Evolutionary conservation across 1,140 invertebrate species (phyloP).

Genomic region (Trichonephila inaurata): DNA sequence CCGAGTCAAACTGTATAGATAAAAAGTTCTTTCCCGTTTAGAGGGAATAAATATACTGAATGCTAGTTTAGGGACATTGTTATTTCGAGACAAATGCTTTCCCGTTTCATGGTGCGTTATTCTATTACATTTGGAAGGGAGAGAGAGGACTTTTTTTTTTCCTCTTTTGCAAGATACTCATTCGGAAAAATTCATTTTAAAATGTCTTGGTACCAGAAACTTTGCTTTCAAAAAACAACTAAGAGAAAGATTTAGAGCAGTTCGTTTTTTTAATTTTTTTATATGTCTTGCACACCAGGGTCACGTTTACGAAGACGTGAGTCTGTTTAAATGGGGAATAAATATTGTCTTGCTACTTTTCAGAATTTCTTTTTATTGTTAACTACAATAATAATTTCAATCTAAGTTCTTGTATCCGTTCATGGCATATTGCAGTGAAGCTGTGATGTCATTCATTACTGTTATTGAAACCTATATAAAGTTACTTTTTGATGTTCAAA

Average conservation of each 20-base stretch:
- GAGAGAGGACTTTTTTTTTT: neutral
- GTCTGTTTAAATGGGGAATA: neutral
- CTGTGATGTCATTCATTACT: too few relatives aligned
- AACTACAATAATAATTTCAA: too few relatives aligned
- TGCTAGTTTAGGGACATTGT: constrained; percentile 57
- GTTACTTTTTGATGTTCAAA: too few relatives aligned
- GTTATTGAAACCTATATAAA: too few relatives aligned
- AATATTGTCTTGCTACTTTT: neutral
- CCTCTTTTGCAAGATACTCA: neutral
- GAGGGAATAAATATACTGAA: constrained; percentile 54
- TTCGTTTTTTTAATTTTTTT: neutral
- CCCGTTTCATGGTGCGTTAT: constrained; percentile 63
- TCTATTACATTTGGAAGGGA: constrained; percentile 30
- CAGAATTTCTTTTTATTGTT: neutral
- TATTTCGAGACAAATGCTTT: constrained; percentile 64
- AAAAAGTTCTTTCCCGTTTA: constrained; percentile 39
- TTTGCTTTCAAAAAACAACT: constrained; percentile 12
- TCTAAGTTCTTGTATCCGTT: too few relatives aligned
- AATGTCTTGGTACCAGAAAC: constrained; percentile 12
- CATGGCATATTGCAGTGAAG: too few relatives aligned
- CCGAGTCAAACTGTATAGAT: neutral
- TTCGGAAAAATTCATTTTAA: constrained; percentile 44
- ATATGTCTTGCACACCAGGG: neutral
- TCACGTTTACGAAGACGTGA: neutral
- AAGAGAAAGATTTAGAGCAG: neutral